phyloP scores from a whole-genome alignment of 1,140 invertebrate genomes.

The Scaptomyza graminum region DNA sequence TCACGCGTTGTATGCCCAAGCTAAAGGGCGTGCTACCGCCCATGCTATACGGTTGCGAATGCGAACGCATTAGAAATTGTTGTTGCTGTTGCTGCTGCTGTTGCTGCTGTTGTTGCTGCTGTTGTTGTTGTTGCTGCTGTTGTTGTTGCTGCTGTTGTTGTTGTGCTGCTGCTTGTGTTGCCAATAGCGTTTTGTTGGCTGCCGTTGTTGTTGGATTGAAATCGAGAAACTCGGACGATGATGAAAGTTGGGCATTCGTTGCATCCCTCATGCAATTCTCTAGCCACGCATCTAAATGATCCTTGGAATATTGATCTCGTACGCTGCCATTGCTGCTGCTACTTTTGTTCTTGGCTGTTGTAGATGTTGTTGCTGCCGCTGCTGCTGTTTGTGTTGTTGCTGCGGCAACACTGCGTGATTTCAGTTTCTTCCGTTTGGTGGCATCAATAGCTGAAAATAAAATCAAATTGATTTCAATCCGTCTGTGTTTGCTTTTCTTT shows the following conservation, averaged over 20 bases:
- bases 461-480: slow-evolving; percentile 8
- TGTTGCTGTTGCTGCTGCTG: slow-evolving; percentile 61
- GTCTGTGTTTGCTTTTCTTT: neutral
- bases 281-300: slow-evolving; percentile 80
- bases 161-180: slow-evolving; percentile 42
- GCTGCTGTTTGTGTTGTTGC: slow-evolving; percentile 15
- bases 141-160: slow-evolving; percentile 54
- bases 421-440: slow-evolving; percentile 77
- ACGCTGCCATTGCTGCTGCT: slow-evolving; percentile 36
- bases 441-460: slow-evolving; percentile 46
- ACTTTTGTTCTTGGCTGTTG: slow-evolving; percentile 18
- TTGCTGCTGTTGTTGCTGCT: slow-evolving; percentile 37
- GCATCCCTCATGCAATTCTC: slow-evolving; percentile 80
- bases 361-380: slow-evolving; percentile 17
- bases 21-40: slow-evolving; percentile 66
- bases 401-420: slow-evolving; percentile 64
- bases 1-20: slow-evolving; percentile 78
- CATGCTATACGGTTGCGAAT: slow-evolving; percentile 60
- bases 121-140: slow-evolving; percentile 42
- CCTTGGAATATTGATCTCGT: slow-evolving; percentile 66
- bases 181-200: slow-evolving; percentile 30
- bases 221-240: slow-evolving; percentile 80
- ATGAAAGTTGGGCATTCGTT: slow-evolving; percentile 74
- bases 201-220: slow-evolving; percentile 67
- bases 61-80: slow-evolving; percentile 58